These are phyloP conservation scores for Drosophila trapezifrons DNA, from an alignment of 1,140 invertebrate genomes.

Conservation along the genomic window DNA sequence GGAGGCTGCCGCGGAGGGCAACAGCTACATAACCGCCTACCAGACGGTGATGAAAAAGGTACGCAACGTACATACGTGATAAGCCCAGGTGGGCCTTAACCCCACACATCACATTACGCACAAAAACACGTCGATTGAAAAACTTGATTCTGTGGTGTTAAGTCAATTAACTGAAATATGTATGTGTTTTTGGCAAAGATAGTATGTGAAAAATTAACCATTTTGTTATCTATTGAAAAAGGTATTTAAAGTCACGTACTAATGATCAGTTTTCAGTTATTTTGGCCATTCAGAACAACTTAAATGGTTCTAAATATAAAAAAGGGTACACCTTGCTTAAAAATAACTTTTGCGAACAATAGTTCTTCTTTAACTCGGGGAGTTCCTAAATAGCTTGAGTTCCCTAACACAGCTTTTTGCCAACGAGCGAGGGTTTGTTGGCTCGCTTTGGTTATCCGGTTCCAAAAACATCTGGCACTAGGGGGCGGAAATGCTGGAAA, in stretches of 20 bases:
- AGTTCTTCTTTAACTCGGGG: not conserved
- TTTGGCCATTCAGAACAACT: too few species aligned
- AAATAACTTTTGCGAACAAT: too few species aligned
- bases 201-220: not conserved
- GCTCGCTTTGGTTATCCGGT: not conserved
- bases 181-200: not conserved
- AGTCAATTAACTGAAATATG: not conserved
- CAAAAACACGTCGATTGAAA: not conserved
- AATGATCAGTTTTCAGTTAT: too few species aligned
- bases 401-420: not conserved
- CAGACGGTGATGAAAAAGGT: conserved; percentile 86
- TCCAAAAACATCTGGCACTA: conserved; percentile 17
- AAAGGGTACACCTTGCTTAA: too few species aligned
- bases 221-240: not conserved
- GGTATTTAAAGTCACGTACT: not conserved
- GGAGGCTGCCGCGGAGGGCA: conserved; percentile 80
- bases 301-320: too few species aligned
- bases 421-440: not conserved
- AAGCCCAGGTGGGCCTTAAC: conserved; percentile 31
- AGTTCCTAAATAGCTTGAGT: too few species aligned
- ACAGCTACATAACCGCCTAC: conserved; percentile 84
- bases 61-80: conserved; percentile 52
- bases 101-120: conserved; percentile 23
- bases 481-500: conserved; percentile 61
- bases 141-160: not conserved